Percentiles rank a stretch among this genome's conserved stretches.
Evolutionary conservation across 2,888 invertebrate species (phyloP).

Genomic region (Sialis fuliginosa): DNA sequence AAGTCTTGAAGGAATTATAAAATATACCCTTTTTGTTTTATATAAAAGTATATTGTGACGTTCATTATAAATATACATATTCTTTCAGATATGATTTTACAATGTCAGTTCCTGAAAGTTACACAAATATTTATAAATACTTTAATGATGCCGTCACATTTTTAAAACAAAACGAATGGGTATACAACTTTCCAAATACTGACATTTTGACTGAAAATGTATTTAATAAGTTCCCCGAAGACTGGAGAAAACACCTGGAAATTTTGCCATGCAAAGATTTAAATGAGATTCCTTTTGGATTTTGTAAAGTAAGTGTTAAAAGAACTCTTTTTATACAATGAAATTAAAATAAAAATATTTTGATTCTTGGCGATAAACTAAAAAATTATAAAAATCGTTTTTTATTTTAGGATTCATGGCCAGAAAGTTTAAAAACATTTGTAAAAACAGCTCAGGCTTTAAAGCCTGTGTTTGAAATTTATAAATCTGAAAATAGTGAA

Average conservation of each 20-base stretch:
- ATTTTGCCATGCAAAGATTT: slow-evolving; percentile 25
- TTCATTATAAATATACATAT: too few relatives aligned
- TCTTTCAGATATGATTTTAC: too few relatives aligned
- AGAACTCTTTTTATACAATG: background rate
- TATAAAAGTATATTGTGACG: too few relatives aligned
- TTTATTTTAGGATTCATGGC: slow-evolving; percentile 21
- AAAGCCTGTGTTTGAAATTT: slow-evolving; percentile 12
- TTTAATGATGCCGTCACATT: slow-evolving; percentile 24
- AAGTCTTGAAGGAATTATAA: background rate
- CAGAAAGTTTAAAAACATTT: slow-evolving; percentile 24
- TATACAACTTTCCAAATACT: slow-evolving; percentile 47
- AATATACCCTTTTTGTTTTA: background rate
- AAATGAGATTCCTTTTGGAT: slow-evolving; percentile 26
- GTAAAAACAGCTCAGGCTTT: slow-evolving; percentile 20
- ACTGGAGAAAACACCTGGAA: slow-evolving; percentile 30
- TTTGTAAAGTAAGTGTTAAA: slow-evolving; percentile 13
- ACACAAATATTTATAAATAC: background rate
- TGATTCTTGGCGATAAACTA: background rate
- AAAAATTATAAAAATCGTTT: slow-evolving; percentile 3
- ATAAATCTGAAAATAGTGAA: slow-evolving; percentile 3
- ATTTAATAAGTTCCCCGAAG: slow-evolving; percentile 33
- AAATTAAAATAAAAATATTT: background rate
- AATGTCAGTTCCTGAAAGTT: too few relatives aligned
- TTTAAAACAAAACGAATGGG: slow-evolving; percentile 38
- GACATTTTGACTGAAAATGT: slow-evolving; percentile 36